phyloP scores from a whole-genome alignment of 2,797 vertebrate genomes.

The Clarias pachynema region DNA sequence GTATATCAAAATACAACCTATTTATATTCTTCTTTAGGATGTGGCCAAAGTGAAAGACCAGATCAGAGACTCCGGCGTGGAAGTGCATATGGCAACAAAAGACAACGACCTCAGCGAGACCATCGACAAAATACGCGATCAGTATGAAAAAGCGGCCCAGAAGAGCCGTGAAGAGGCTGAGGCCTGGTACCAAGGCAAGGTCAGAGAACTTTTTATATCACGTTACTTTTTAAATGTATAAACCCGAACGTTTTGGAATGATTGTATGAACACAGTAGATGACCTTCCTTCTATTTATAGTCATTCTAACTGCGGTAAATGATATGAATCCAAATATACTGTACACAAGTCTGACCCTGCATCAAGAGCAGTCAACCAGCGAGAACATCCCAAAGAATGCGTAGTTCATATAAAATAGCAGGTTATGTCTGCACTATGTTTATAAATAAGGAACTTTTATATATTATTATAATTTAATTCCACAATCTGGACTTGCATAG shows the following conservation, averaged over 20 bases:
- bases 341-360: background rate
- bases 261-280: background rate
- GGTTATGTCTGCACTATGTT: background rate
- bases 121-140: constrained; percentile 68
- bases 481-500: background rate
- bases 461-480: background rate
- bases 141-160: constrained; percentile 73
- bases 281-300: background rate
- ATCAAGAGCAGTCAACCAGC: background rate
- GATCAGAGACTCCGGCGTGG: constrained; percentile 71
- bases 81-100: constrained; percentile 70
- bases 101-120: constrained; percentile 68
- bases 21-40: constrained; percentile 64
- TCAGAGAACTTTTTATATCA: constrained; percentile 34
- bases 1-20: background rate
- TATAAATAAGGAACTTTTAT: background rate
- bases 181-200: constrained; percentile 77
- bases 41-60: constrained; percentile 66
- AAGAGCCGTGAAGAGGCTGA: constrained; percentile 75
- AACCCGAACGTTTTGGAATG: too few species aligned
- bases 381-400: background rate
- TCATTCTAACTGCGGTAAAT: background rate
- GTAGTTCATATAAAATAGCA: background rate
- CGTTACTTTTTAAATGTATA: background rate
- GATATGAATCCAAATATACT: background rate